phyloP scores from a whole-genome alignment of 2,113 vertebrate genomes.

The Peromyscus polionotus region DNA sequence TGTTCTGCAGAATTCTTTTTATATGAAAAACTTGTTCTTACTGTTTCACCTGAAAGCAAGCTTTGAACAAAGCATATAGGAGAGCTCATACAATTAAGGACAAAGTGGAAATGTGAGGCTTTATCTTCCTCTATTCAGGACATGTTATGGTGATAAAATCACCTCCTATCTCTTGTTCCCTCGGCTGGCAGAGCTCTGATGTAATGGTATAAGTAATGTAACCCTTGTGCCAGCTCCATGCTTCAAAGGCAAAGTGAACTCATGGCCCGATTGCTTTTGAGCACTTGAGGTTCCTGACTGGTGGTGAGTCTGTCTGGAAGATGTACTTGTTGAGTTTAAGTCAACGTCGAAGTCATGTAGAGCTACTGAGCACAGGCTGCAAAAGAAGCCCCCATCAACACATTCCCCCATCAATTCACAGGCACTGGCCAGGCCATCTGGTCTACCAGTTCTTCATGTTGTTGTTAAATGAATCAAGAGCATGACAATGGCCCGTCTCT shows the following conservation, averaged over 20 bases:
- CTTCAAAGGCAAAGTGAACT: not conserved
- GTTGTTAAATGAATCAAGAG: not conserved
- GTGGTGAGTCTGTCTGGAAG: not conserved
- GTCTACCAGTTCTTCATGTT: not conserved
- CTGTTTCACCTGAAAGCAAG: constrained; percentile 11
- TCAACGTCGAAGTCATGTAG: not conserved
- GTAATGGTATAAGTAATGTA: not conserved
- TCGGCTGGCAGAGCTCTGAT: not conserved
- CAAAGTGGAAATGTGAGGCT: not conserved
- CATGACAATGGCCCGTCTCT: not conserved
- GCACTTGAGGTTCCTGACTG: not conserved
- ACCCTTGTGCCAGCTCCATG: not conserved
- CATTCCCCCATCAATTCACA: not conserved
- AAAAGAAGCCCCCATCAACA: not conserved
- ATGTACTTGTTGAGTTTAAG: not conserved
- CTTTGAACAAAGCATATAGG: not conserved
- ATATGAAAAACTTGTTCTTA: constrained; percentile 15
- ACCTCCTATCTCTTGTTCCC: not conserved
- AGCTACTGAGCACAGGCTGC: not conserved
- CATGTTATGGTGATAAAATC: constrained; percentile 39
- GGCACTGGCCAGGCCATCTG: not conserved
- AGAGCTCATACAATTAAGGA: constrained; percentile 16
- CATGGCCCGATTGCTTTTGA: not conserved
- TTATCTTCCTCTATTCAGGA: constrained; percentile 10
- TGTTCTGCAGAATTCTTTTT: not conserved